Conservation (phyloP, 2,888 invertebrate genomes). For the Loripinus fragilis region DNA sequence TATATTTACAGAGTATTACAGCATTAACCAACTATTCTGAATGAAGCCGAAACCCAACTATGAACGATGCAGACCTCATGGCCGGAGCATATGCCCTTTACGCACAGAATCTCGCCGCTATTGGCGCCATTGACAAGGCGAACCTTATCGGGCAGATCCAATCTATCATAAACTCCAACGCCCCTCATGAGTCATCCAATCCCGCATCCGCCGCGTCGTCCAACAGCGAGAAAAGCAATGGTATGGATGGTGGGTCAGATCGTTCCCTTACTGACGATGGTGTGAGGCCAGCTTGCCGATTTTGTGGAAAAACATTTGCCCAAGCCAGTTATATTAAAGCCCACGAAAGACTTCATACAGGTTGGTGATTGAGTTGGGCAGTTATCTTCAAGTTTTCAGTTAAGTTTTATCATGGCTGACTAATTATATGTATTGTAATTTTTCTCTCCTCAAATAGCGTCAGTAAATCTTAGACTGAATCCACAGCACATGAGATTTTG, state of each 20-base stretch:
- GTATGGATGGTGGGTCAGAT: conserved; percentile 54
- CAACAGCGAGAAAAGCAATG: conserved; percentile 28
- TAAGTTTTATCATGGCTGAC: too few relatives aligned
- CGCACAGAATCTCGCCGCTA: conserved; percentile 50
- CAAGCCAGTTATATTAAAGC: conserved; percentile 79
- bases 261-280: conserved; percentile 50
- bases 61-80: conserved; percentile 75
- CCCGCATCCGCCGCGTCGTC: not conserved
- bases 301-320: conserved; percentile 78
- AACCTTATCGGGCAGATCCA: conserved; percentile 57
- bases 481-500: too few relatives aligned
- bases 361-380: too few relatives aligned
- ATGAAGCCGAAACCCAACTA: conserved; percentile 29
- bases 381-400: too few relatives aligned
- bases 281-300: conserved; percentile 73
- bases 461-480: too few relatives aligned
- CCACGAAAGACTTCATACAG: conserved; percentile 78
- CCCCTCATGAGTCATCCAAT: conserved; percentile 33
- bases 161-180: conserved; percentile 58
- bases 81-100: conserved; percentile 69
- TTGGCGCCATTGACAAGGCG: conserved; percentile 44
- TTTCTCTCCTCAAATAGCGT: too few relatives aligned
- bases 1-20: not conserved
- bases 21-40: conserved; percentile 1
- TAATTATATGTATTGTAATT: too few relatives aligned